Base-by-base conservation (phyloP, 2,888 invertebrate species). In the Ommatoiulus sabulosus region DNA sequence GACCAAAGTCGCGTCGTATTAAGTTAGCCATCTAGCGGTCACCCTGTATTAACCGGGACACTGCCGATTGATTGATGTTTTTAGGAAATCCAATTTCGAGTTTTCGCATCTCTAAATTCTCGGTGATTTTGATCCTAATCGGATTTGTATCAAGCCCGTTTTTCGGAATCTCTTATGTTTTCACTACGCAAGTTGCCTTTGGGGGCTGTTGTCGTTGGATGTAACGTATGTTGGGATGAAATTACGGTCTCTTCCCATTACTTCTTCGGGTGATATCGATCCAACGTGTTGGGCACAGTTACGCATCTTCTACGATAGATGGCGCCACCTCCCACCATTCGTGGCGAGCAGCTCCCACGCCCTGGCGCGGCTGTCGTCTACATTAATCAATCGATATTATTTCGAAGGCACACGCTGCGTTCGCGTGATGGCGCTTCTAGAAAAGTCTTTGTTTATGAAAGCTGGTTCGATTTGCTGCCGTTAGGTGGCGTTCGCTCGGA, bases 41-140 rank as follows among this genome's bases (percentile, higher is more conserved):
- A 46, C 46, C 46, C 46, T 46, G 46, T 8, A 46, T 46, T n/a
- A n/a, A n/a, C n/a, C n/a, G n/a, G 46, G 46, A 46, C 8, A 7
- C 46, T 46, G 46, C 46, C 6, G 46, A 46, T 46, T 4, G 63
- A 63, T 63, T 3, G 17, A 57, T 57, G 57, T 10, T 63, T n/a
- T 63, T n/a, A 63, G 17, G n/a, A n/a, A 63, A 63, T 63, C 63
- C n/a, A 63, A 63, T 63, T 63, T 63, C 63, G 3, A 3, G 63
- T 63, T 63, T 63, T 63, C 17, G 63, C 3, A n/a, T 63, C n/a
- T 7, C n/a, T 63, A 63, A 63, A n/a, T 63, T 63, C n/a, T 63
- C 63, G n/a, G 17, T 63, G 63, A 63, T 63, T 63, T 63, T n/a
- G n/a, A 63, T 63, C 63, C 63, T 63, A 63, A 63, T n/a, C n/a